Conservation (phyloP, 2,888 invertebrate species). For the Biston stratarius region DNA sequence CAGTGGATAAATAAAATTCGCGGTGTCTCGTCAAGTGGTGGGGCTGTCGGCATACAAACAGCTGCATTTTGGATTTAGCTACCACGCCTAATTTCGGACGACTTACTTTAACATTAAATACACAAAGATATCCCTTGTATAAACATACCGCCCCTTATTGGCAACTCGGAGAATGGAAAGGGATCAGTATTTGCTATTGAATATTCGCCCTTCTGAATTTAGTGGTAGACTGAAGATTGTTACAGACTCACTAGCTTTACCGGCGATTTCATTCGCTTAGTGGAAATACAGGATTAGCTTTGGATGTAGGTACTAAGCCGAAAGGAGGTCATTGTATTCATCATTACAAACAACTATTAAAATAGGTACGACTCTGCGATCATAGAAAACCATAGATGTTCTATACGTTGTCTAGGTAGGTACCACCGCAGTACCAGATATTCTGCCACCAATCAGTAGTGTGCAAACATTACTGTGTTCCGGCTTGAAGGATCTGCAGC, state of each 20-base stretch:
- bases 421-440: too few species aligned
- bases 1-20: constrained; percentile 9
- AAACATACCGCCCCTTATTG: constrained; percentile 23
- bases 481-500: too few species aligned
- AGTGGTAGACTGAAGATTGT: background rate
- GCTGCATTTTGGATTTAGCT: constrained; percentile 22
- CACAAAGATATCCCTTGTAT: constrained; percentile 22
- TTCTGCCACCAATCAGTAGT: too few species aligned
- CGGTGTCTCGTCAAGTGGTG: constrained; percentile 5
- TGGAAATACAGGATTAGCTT: background rate
- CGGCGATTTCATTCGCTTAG: background rate
- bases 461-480: too few species aligned
- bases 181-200: constrained; percentile 10
- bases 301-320: too few species aligned
- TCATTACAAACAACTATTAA: too few species aligned
- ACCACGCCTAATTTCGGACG: constrained; percentile 24
- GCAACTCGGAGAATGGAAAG: constrained; percentile 34
- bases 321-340: too few species aligned
- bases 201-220: background rate
- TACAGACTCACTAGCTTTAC: background rate
- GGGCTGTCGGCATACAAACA: constrained; percentile 9
- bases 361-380: too few species aligned
- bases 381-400: too few species aligned
- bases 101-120: constrained; percentile 25
- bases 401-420: too few species aligned